Conservation (phyloP, 2,888 invertebrate species). For the Ecliptopera silaceata region DNA sequence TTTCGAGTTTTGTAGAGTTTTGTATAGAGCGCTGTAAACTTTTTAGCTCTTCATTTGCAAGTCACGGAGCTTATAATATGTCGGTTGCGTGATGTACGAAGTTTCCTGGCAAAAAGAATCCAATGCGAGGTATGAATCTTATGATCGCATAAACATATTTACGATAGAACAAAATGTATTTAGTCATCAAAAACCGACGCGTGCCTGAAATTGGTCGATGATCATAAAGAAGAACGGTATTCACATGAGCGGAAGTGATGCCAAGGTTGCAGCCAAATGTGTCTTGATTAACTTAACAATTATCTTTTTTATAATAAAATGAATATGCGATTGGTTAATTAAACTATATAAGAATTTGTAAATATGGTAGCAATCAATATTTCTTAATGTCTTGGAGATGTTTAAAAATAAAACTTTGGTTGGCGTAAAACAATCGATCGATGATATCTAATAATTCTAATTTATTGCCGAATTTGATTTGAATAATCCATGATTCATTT, state of each 20-base stretch:
- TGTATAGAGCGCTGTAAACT: constrained; percentile 12
- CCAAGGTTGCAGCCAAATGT: background rate
- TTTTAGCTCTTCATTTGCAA: constrained; percentile 27
- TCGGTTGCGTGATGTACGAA: constrained; percentile 23
- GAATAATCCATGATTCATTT: too few relatives aligned
- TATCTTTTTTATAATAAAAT: too few relatives aligned
- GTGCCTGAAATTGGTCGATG: constrained; percentile 36
- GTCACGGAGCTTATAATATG: constrained; percentile 10
- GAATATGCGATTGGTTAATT: too few relatives aligned
- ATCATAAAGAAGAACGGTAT: constrained; percentile 7
- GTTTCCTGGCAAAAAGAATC: constrained; percentile 8
- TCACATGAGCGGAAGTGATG: background rate
- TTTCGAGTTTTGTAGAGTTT: constrained; percentile 4
- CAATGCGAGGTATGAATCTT: constrained; percentile 20
- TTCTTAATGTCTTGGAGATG: too few relatives aligned
- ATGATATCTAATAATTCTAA: too few relatives aligned
- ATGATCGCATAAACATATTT: constrained; percentile 23
- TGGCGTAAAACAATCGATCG: too few relatives aligned
- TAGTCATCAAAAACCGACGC: constrained; percentile 24
- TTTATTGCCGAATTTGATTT: too few relatives aligned
- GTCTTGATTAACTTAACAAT: background rate
- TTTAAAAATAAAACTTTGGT: too few relatives aligned
- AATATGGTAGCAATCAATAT: too few relatives aligned
- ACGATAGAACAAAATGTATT: constrained; percentile 26
- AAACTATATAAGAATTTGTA: too few relatives aligned